Percentiles rank a stretch among this genome's conserved stretches.
Evolutionary conservation across 2,888 invertebrate genomes (phyloP).

Genomic region (Hydrotaea cyrtoneurina): DNA sequence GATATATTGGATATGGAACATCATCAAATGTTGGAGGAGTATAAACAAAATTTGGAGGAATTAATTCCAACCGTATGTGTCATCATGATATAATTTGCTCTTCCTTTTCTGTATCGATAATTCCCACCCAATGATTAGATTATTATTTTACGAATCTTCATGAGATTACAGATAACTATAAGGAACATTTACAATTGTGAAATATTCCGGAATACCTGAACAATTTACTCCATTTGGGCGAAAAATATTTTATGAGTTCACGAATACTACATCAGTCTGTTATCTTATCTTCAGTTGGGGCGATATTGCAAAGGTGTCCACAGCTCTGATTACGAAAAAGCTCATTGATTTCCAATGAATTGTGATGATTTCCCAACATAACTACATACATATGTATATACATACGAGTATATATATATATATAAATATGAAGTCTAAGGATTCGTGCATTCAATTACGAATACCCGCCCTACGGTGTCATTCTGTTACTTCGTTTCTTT

Average conservation of each 20-base stretch:
- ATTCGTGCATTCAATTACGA: not conserved
- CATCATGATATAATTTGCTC: not conserved
- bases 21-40: constrained; percentile 76
- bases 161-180: too few relatives aligned
- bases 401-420: not conserved
- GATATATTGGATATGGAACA: constrained; percentile 77
- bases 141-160: not conserved
- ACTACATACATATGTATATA: too few relatives aligned
- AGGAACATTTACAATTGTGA: too few relatives aligned
- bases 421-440: not conserved
- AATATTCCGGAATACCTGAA: too few relatives aligned
- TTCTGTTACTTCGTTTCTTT: not conserved
- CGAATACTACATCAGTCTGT: not conserved
- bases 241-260: not conserved
- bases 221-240: not conserved
- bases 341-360: constrained; percentile 23
- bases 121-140: not conserved
- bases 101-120: not conserved
- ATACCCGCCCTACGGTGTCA: not conserved
- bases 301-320: constrained; percentile 3
- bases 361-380: not conserved
- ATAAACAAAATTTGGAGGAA: constrained; percentile 75
- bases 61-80: constrained; percentile 77
- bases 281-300: constrained; percentile 25
- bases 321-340: constrained; percentile 9